Conservation (phyloP, 1,140 invertebrate genomes). For the Sycophaga agraensis region DNA sequence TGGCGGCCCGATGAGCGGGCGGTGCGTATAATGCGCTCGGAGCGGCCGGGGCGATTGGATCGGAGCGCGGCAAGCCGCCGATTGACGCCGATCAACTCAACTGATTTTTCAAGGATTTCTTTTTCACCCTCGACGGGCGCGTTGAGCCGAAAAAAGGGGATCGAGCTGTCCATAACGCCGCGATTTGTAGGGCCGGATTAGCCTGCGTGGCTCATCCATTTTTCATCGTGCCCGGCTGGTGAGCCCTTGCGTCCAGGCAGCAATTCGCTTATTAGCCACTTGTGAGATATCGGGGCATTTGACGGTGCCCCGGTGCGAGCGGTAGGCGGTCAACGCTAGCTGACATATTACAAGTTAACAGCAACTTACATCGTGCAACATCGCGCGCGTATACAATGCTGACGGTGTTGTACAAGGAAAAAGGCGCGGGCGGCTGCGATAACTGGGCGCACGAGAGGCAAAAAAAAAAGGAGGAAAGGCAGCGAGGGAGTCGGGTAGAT, state of each 20-base stretch:
- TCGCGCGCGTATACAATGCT: not conserved
- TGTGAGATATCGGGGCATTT: too few species aligned
- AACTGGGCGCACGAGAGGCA: not conserved
- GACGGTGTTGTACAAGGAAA: not conserved
- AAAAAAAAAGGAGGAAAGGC: not conserved
- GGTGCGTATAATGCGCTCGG: too few species aligned
- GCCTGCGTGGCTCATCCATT: not conserved
- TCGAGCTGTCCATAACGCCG: too few species aligned
- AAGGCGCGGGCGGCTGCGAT: not conserved
- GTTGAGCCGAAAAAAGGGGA: too few species aligned
- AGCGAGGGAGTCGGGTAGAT: not conserved
- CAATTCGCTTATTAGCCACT: not conserved
- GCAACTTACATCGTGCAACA: constrained; percentile 9
- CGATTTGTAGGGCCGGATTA: not conserved
- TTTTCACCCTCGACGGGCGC: not conserved
- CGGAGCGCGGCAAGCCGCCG: too few species aligned
- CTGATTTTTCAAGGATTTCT: not conserved
- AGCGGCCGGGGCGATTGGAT: too few species aligned
- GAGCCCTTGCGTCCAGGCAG: too few species aligned
- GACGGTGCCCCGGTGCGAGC: too few species aligned
- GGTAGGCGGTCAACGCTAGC: too few species aligned
- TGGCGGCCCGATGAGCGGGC: too few species aligned
- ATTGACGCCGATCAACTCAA: too few species aligned
- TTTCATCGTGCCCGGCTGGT: not conserved
- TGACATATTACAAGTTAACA: too few species aligned